Evolutionary conservation across 64 coral and sea anemone genomes (phyloP).

Genomic region (Exaiptasia diaphana): DNA sequence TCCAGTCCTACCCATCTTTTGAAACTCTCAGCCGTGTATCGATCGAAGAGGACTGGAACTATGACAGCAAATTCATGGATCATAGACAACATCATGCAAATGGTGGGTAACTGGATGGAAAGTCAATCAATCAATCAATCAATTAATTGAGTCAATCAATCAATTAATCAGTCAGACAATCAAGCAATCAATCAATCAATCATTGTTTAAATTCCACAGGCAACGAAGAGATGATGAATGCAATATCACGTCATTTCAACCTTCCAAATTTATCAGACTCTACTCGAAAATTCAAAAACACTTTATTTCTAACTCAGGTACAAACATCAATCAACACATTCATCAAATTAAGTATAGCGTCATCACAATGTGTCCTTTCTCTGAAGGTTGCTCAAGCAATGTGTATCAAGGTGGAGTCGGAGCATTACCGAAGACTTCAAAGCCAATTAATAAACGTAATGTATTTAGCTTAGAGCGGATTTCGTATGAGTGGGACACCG

Average conservation of each 20-base stretch:
- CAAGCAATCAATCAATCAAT: too few relatives aligned
- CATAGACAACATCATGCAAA: slow-evolving; percentile 90
- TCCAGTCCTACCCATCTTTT: slow-evolving; percentile 97
- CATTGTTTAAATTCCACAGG: too few relatives aligned
- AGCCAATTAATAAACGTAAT: slow-evolving; percentile 74
- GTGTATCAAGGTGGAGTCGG: slow-evolving; percentile 90
- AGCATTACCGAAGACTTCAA: slow-evolving; percentile 87
- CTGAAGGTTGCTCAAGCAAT: slow-evolving; percentile 58
- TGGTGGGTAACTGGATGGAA: slow-evolving; percentile 62
- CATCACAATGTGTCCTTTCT: not conserved
- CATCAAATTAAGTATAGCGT: too few relatives aligned
- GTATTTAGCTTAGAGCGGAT: not conserved
- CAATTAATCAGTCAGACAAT: too few relatives aligned
- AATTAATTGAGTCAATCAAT: too few relatives aligned
- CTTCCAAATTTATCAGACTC: slow-evolving; percentile 58
- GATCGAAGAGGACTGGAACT: slow-evolving; percentile 80
- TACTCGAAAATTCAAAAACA: slow-evolving; percentile 75
- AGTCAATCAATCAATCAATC: too few relatives aligned
- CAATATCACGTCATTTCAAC: slow-evolving; percentile 76
- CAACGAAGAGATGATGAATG: slow-evolving; percentile 73
- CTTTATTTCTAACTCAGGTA: slow-evolving; percentile 86
- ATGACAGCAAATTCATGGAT: slow-evolving; percentile 79
- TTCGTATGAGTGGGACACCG: too few relatives aligned
- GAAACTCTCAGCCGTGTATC: slow-evolving; percentile 83
- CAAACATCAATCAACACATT: not conserved